Base-by-base conservation (phyloP, 1,140 invertebrate species). In the Pachypsylla venusta region DNA sequence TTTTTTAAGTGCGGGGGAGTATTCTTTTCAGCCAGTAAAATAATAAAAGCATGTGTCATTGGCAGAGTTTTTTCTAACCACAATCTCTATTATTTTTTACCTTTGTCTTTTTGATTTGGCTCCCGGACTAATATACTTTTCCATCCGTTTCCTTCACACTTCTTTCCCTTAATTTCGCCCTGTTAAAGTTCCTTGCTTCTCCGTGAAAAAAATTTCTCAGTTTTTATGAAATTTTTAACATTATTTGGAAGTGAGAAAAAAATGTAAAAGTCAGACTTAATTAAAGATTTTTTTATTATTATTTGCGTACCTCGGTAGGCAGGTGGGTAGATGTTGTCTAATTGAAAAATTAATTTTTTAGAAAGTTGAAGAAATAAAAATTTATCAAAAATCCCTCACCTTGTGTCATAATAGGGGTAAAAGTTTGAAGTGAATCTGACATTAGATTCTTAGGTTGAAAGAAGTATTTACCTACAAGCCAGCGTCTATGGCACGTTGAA, bases 231-330 rank as follows among this genome's bases (percentile, higher is more conserved):
- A 48, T 48, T 48, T 22, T 19, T 48, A 48, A 48, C 16, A 48
- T 19, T 48, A 48, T 22, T 22, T 48, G 4, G 4, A 5, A 48
- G 42, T n/a, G n/a, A n/a, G n/a, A n/a, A n/a, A n/a, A 35, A 35
- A 35, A n/a, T 35, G 30, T 4, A 48, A 48, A 48, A 48, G 42
- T 48, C 42, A 48, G 22, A 48, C n/a, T 48, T 48, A 48, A 48
- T 48, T 48, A 48, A 48, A 19, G 22, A 19, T 48, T 48, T 48
- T 19, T 48, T 48, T 48, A 5, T 19, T n/a, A 19, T 7, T n/a
- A n/a, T 35, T 35, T 35, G n/a, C 7, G 30, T 35, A 35, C 30
- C 7, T n/a, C 30, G n/a, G 30, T 7, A n/a, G n/a, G 30, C 7
- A 35, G n/a, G 30, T 35, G 30, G n/a, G 30, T 10, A 35, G 30